Evolutionary conservation across 2,113 vertebrate genomes (phyloP).

Genomic region (Oriolus oriolus): DNA sequence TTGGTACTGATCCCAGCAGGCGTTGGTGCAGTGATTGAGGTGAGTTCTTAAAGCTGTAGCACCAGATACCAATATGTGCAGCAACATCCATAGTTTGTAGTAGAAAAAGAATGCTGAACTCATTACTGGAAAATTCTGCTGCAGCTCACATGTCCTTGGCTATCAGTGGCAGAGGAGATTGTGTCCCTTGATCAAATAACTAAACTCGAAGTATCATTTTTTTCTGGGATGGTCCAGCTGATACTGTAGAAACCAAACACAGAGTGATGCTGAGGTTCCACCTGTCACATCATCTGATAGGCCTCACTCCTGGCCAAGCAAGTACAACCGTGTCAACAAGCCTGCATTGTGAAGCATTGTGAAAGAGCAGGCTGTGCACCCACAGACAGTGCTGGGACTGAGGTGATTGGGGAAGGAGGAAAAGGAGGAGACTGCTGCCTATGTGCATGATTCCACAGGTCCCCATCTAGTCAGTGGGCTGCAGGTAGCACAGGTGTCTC

Average conservation of each 20-base stretch:
- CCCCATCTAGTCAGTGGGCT: neutral
- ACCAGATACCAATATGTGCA: neutral
- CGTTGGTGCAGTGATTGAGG: constrained; percentile 89
- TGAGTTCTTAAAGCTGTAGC: constrained; percentile 56
- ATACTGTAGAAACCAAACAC: neutral
- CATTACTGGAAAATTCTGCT: neutral
- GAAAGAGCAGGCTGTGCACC: neutral
- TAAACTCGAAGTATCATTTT: neutral
- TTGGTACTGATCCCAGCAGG: constrained; percentile 90
- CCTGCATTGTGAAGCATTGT: neutral
- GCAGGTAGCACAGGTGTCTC: neutral
- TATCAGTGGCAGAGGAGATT: neutral
- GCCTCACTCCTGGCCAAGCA: neutral
- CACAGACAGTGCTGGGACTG: neutral
- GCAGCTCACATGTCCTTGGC: neutral
- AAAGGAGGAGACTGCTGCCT: neutral
- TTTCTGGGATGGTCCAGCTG: neutral
- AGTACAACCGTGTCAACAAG: neutral
- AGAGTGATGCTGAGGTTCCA: neutral
- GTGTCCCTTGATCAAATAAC: neutral
- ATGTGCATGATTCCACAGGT: neutral
- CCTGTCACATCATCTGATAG: neutral
- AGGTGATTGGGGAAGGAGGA: neutral
- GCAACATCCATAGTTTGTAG: neutral
- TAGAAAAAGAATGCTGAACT: neutral